These are phyloP conservation scores for Cherax destructor DNA, from an alignment of 1,140 invertebrate genomes.

Conservation along the genomic window DNA sequence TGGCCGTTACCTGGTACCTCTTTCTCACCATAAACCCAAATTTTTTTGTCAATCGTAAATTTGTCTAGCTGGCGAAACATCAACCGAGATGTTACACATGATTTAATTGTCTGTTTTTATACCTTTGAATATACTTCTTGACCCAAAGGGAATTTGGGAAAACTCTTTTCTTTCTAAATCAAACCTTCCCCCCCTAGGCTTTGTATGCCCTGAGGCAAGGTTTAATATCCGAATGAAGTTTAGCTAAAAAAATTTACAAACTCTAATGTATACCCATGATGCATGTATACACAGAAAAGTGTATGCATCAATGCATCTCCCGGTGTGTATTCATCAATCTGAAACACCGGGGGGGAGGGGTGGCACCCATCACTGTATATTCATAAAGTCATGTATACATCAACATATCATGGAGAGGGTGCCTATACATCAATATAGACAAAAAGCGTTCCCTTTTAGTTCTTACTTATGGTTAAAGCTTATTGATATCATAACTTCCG, in stretches of 20 bases:
- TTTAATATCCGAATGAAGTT: not conserved
- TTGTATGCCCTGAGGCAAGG: too few relatives aligned
- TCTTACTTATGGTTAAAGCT: not conserved
- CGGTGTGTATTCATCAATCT: constrained; percentile 9
- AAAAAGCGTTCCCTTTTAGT: too few relatives aligned
- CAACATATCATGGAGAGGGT: not conserved
- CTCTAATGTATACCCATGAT: not conserved
- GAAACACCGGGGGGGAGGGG: not conserved
- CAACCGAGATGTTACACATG: too few relatives aligned
- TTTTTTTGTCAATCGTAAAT: not conserved
- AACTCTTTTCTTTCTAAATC: not conserved
- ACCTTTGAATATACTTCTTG: too few relatives aligned
- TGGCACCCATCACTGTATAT: not conserved
- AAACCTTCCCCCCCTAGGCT: too few relatives aligned
- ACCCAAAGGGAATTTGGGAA: too few relatives aligned
- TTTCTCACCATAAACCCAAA: not conserved
- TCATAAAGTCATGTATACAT: not conserved
- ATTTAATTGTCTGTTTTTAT: too few relatives aligned
- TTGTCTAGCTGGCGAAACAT: not conserved
- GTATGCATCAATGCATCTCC: constrained; percentile 13
- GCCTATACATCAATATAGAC: not conserved
- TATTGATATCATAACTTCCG: not conserved
- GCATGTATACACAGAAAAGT: not conserved
- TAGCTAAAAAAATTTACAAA: not conserved
- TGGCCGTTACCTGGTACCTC: not conserved